phyloP scores from a whole-genome alignment of 2,888 invertebrate genomes.

The Tromatobia lineatoria region DNA sequence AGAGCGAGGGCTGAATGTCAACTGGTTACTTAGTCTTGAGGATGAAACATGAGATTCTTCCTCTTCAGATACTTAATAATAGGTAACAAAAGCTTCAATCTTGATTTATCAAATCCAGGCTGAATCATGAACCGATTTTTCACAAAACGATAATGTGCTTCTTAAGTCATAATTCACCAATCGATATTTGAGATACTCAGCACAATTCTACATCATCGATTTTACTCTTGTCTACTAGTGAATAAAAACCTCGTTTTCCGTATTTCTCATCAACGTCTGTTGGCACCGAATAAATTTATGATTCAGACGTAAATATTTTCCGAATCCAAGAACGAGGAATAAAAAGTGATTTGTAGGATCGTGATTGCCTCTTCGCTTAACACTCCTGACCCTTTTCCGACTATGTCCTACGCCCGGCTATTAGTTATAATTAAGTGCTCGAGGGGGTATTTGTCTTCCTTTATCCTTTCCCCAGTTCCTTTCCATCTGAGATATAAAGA shows the following conservation, averaged over 20 bases:
- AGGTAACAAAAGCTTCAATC: constrained; percentile 7
- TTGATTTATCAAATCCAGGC: not conserved
- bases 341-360: constrained; percentile 35
- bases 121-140: constrained; percentile 26
- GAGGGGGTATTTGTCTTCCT: constrained; percentile 1
- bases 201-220: constrained; percentile 1
- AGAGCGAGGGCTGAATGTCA: not conserved
- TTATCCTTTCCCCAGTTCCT: constrained; percentile 29
- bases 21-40: not conserved
- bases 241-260: not conserved
- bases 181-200: constrained; percentile 1
- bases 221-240: not conserved
- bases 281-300: constrained; percentile 26
- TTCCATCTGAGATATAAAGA: constrained; percentile 33
- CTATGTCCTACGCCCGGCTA: constrained; percentile 8
- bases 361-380: constrained; percentile 54
- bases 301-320: constrained; percentile 19
- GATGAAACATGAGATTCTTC: not conserved
- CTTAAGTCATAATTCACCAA: constrained; percentile 1
- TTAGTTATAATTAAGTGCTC: constrained; percentile 34
- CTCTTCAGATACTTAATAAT: not conserved
- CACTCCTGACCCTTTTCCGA: constrained; percentile 22
- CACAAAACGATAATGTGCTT: constrained; percentile 36
- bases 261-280: not conserved
- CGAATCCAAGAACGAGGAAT: constrained; percentile 30